Evolutionary conservation across 1,140 invertebrate species (phyloP), one percentile per base, ranked within the genome.

Genomic region (Homalodisca vitripennis): DNA sequence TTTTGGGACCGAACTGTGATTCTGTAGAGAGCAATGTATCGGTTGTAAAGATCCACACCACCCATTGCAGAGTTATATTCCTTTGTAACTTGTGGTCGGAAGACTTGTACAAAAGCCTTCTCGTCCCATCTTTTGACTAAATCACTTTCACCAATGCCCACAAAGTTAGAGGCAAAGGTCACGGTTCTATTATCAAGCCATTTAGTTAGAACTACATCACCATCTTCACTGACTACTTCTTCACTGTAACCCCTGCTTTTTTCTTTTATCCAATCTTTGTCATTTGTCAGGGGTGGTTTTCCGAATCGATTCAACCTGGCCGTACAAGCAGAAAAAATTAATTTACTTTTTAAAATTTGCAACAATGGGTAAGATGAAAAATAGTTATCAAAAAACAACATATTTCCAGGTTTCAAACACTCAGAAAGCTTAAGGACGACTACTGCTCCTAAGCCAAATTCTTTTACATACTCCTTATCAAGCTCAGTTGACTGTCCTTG

Each of bases 31-130:
- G 72, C 72, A 26, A 76, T 74, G 10, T 75, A 55, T 26, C 68
- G 66, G 31, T 77, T 75, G 29, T 70, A 66, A 0, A 71, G 30
- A 72, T 81, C 79, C 57, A 81, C 76, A 26, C 80, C 79, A n/a
- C 78, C 78, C 79, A 81, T 80, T 57, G 70, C 74, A 62, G 74
- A 71, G 70, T 81, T 82, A 73, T 81, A 81, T 53, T 71, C 48
- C 64, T 75, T 75, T 0, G 80, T 68, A 31, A 79, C 73, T 55
- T 75, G 72, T 69, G 80, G 80, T 67, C 75, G 51, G 62, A 68
- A n/a, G 14, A 80, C 69, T 60, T 72, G 41, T 2, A 80, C 66
- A 62, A 78, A 77, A 67, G 75, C 70, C 55, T 76, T 77, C 73
- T 77, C 77, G 63, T 73, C 74, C 74, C 76, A 77, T 12, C 76